Percentiles rank a stretch among this genome's conserved stretches.
Evolutionary conservation across 2,113 vertebrate species (phyloP).

Genomic region (Chrysemys picta): DNA sequence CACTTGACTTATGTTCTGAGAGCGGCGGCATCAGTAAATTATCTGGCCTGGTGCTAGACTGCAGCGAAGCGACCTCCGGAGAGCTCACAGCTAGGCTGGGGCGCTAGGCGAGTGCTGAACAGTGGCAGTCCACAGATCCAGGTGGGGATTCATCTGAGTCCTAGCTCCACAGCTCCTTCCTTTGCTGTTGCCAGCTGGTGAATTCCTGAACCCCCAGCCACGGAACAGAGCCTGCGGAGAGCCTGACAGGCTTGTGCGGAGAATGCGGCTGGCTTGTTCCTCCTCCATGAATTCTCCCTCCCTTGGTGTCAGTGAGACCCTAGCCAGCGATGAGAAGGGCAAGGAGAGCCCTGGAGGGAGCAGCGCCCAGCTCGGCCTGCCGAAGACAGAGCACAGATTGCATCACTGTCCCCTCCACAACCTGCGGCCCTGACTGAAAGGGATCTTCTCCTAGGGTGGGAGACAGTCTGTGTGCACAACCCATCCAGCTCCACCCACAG

Average conservation of each 20-base stretch:
- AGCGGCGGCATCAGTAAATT: background rate
- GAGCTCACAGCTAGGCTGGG: no score
- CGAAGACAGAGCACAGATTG: background rate
- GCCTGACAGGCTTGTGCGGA: rapidly evolving
- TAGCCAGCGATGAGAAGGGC: background rate
- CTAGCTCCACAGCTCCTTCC: background rate
- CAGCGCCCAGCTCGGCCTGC: background rate
- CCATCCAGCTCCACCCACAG: rapidly evolving
- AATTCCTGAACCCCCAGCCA: background rate
- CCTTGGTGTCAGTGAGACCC: background rate
- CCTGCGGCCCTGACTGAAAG: no score
- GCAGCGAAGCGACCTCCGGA: background rate
- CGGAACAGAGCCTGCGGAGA: background rate
- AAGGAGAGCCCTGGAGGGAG: background rate
- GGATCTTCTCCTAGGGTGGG: background rate
- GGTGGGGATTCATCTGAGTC: background rate
- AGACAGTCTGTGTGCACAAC: background rate
- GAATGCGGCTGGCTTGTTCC: background rate
- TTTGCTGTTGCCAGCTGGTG: background rate
- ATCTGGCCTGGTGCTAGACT: background rate
- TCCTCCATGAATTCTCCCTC: background rate
- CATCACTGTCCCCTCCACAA: background rate
- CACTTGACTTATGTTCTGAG: no score
- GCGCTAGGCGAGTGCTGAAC: background rate
- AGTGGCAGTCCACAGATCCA: background rate